phyloP scores from a whole-genome alignment of 1,140 invertebrate species.

The Paramacrobiotus metropolitanus region DNA sequence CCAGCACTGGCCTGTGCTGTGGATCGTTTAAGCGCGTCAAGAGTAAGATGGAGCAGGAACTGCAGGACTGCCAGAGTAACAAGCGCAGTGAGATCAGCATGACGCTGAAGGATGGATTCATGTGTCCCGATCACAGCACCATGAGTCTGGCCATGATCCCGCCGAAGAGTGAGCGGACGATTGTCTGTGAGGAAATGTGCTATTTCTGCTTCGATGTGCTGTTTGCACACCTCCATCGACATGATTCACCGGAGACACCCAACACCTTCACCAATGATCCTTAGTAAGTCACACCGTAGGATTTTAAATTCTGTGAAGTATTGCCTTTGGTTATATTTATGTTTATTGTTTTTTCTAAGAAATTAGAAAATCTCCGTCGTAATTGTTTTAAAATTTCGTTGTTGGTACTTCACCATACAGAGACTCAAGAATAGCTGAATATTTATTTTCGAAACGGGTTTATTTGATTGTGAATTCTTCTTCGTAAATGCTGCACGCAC shows the following conservation, averaged over 20 bases:
- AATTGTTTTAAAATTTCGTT: no score
- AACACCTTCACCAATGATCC: constrained; percentile 69
- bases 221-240: constrained; percentile 69
- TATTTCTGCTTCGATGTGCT: constrained; percentile 95
- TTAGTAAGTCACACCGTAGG: constrained; percentile 48
- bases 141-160: neutral
- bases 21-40: neutral
- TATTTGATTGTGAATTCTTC: no score
- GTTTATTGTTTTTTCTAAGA: no score
- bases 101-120: no score
- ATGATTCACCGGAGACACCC: constrained; percentile 63
- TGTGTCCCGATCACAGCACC: neutral
- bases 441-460: no score
- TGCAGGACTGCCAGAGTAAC: neutral
- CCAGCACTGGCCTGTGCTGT: neutral
- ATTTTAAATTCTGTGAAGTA: neutral
- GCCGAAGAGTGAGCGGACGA: constrained; percentile 20
- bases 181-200: constrained; percentile 81
- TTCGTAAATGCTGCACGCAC: no score
- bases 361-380: neutral
- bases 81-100: neutral
- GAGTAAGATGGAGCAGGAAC: neutral
- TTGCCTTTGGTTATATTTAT: no score
- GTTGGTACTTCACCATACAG: no score
- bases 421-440: no score